Evolutionary conservation across 2,888 invertebrate genomes (phyloP), one percentile per base, ranked within the genome.

Genomic region (Yponomeuta cagnagella): DNA sequence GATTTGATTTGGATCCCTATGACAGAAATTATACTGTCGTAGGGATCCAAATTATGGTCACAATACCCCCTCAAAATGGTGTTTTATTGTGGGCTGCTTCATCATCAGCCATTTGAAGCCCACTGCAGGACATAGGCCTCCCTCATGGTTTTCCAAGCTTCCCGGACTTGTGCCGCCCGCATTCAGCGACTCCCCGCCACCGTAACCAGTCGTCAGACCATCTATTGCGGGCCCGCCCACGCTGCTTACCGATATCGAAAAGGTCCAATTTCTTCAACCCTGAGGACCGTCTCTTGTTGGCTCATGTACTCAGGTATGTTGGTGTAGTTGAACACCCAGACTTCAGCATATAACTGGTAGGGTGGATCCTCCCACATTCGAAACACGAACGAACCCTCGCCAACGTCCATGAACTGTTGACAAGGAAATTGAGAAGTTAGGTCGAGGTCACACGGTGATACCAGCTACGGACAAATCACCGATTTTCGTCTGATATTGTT

Each of bases 321-420:
- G 0, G 97, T 97, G 71, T 97, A 95, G 82, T 97, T 97, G 84
- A 95, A 97, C 71, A 96, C 88, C 85, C 95, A 96, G 0, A 96
- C 93, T 72, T 94, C 95, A 0, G 95, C 86, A 74, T 91, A 94
- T 10, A 97, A 89, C 33, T 95, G 93, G 74, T 96, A 93, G 0
- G 96, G 95, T 0, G 97, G 97, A 0, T 93, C 90, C 75, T 93
- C 85, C 96, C 96, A 97, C 77, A 97, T 82, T 2, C 90, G 86
- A 79, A 93, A 95, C 1, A 95, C 82, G 69, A 95, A 86, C 0
- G 95, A 94, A 1, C 95, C 94, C 31, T 95, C 93, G 64, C 82
- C 82, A 80, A 96, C 87, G 31, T 88, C 88, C 73, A 94, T 73
- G 76, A 88, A 91, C 95, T 95, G 86, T 5, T 68, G 71, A 72